These are phyloP conservation scores for Montipora foliosa DNA, from an alignment of 64 coral and sea anemone genomes.

Conservation along the genomic window DNA sequence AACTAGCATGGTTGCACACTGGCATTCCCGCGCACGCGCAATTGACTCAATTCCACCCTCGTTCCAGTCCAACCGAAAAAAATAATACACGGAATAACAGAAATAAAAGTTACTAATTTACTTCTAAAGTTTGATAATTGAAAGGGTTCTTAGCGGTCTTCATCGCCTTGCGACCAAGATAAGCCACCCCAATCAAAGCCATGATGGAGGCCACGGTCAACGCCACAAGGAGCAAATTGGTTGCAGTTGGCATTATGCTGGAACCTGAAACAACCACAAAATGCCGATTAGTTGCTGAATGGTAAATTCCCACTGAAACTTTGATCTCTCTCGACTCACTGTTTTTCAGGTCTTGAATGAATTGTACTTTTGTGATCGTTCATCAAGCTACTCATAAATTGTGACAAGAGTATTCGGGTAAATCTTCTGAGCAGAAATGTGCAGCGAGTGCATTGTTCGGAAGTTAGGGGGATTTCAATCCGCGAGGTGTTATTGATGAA, in stretches of 20 bases:
- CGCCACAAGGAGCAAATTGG: constrained; percentile 58
- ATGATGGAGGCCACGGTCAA: constrained; percentile 82
- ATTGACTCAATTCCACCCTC: not conserved
- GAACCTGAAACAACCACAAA: constrained; percentile 6
- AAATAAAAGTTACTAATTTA: not conserved
- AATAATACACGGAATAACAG: not conserved
- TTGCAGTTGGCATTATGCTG: not conserved
- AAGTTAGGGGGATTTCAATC: too few relatives aligned
- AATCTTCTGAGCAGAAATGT: too few relatives aligned
- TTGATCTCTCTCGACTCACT: too few relatives aligned
- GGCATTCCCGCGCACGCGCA: too few relatives aligned
- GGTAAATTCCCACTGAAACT: not conserved
- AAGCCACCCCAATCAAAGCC: constrained; percentile 75
- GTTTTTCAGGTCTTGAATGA: too few relatives aligned
- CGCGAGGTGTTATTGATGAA: too few relatives aligned
- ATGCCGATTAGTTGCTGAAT: not conserved
- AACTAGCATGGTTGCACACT: too few relatives aligned
- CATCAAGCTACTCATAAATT: too few relatives aligned
- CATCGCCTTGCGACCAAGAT: constrained; percentile 61
- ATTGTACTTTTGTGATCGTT: too few relatives aligned
- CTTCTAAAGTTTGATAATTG: constrained; percentile 24
- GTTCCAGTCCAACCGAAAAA: not conserved
- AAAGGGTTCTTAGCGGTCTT: constrained; percentile 16
- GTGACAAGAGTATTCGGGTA: too few relatives aligned
- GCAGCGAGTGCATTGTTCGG: too few relatives aligned